A percentile compares a stretch with the other conserved stretches of the same genome.
These are phyloP conservation scores for Natator depressus DNA, from an alignment of 2,113 vertebrate genomes.

Conservation along the genomic window DNA sequence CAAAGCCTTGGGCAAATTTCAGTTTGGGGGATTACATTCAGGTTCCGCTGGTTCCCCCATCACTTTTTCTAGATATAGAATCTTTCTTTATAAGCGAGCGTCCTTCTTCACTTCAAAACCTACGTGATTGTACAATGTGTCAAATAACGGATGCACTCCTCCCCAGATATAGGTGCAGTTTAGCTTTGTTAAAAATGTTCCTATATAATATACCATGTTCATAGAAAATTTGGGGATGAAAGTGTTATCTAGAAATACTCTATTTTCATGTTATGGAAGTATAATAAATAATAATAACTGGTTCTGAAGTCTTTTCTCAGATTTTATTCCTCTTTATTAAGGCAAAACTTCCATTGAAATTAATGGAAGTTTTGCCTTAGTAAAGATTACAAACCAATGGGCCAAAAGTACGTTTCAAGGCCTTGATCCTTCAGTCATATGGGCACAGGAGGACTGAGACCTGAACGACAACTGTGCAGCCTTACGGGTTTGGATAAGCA, in stretches of 20 bases:
- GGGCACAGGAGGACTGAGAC: neutral
- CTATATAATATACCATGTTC: neutral
- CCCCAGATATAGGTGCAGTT: neutral
- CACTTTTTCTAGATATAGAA: neutral
- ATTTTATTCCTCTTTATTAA: neutral
- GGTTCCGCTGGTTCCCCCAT: neutral
- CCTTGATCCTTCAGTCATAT: neutral
- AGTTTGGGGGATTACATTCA: accelerated
- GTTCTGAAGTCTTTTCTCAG: neutral
- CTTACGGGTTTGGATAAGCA: neutral
- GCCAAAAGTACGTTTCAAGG: accelerated
- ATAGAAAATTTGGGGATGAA: neutral
- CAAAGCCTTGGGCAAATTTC: neutral
- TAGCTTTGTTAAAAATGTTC: neutral
- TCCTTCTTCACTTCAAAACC: neutral
- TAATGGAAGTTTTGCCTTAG: neutral
- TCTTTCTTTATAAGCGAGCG: neutral
- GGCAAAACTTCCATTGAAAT: neutral
- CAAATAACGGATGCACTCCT: neutral
- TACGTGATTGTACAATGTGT: neutral
- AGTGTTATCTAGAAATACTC: accelerated
- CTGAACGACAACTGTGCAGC: neutral
- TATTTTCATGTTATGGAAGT: neutral
- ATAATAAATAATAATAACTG: neutral
- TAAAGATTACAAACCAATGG: neutral